Conservation (phyloP, 2,797 vertebrate species). For the Karalla daura region DNA sequence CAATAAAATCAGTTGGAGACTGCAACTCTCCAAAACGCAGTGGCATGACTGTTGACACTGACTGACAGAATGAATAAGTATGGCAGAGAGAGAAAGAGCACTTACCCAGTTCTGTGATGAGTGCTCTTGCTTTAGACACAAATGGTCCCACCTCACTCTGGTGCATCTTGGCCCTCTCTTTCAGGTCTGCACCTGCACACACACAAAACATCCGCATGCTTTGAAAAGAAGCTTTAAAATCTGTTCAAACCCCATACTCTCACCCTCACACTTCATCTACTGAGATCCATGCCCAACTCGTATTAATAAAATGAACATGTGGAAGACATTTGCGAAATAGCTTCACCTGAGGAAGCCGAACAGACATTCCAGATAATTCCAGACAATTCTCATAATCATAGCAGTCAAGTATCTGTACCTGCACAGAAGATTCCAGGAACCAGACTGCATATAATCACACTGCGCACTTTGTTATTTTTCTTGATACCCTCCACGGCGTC, state of each 20-base stretch:
- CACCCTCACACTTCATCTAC: too few relatives aligned
- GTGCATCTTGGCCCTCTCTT: conserved; percentile 96
- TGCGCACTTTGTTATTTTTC: conserved; percentile 93
- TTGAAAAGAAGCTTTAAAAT: not conserved
- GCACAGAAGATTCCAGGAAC: conserved; percentile 98
- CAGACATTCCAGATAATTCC: not conserved
- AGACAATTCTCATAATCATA: not conserved
- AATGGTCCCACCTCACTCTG: conserved; percentile 95
- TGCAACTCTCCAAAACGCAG: too few relatives aligned
- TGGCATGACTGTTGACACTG: too few relatives aligned
- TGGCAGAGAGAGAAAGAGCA: too few relatives aligned
- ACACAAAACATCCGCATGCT: not conserved
- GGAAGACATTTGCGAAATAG: too few relatives aligned
- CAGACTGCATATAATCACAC: conserved; percentile 93
- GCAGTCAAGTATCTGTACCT: conserved; percentile 78
- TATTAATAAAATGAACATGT: too few relatives aligned
- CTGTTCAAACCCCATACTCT: too few relatives aligned
- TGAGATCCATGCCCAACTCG: too few relatives aligned
- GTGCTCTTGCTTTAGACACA: conserved; percentile 91
- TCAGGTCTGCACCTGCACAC: conserved; percentile 93
- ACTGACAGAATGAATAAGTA: too few relatives aligned
- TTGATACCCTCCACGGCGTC: conserved; percentile 93
- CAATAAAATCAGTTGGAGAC: too few relatives aligned
- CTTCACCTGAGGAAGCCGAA: not conserved
- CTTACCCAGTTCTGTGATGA: conserved; percentile 94